These are phyloP conservation scores for Microcebus lehilahytsara DNA, from an alignment of 2,113 vertebrate genomes.

Conservation along the genomic window DNA sequence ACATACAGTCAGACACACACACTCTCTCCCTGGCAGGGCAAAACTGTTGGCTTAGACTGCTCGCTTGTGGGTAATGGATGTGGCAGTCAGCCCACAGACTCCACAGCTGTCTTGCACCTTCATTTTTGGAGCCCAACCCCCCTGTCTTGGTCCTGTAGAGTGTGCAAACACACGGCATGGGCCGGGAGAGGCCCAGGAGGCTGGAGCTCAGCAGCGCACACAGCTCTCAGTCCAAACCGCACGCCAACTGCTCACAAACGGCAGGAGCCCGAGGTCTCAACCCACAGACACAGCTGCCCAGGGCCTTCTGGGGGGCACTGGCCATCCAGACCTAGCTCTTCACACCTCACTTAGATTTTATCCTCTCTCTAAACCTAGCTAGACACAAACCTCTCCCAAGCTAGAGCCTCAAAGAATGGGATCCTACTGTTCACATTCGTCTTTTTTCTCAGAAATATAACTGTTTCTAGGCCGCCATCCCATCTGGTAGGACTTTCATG, in stretches of 20 bases:
- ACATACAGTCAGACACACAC: too few species aligned
- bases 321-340: neutral
- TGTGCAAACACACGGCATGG: neutral
- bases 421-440: neutral
- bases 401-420: too few species aligned
- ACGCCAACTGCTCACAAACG: rapidly evolving
- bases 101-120: neutral
- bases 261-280: rapidly evolving
- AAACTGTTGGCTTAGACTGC: neutral
- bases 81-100: too few species aligned
- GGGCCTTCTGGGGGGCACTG: rapidly evolving
- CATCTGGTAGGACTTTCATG: rapidly evolving
- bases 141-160: neutral
- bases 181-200: neutral
- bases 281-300: rapidly evolving
- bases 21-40: neutral
- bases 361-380: neutral
- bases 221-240: neutral
- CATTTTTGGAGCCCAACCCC: neutral
- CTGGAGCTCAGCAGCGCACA: neutral
- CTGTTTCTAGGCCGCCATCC: neutral
- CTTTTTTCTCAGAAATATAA: too few species aligned
- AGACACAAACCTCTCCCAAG: neutral
- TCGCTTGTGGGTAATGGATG: neutral
- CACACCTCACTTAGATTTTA: neutral